Conservation (phyloP, 2,113 vertebrate species). For the Thunnus thynnus region DNA sequence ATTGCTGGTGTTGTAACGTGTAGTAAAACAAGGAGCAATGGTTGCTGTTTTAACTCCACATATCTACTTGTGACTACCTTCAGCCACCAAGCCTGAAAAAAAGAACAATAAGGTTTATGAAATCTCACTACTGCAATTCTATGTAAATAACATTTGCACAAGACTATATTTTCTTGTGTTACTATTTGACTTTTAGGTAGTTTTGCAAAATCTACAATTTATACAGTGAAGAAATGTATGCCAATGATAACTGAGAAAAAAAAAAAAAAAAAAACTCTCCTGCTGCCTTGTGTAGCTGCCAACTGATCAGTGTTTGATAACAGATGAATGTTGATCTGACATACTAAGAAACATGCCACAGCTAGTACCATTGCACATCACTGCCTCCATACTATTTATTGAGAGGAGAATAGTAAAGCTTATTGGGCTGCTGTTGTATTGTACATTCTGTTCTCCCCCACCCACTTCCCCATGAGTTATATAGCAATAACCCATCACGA, state of each 20-base stretch:
- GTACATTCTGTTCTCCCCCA: constrained; percentile 44
- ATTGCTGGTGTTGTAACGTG: neutral
- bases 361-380: neutral
- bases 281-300: neutral
- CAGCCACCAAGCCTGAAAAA: neutral
- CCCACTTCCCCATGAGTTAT: constrained; percentile 34
- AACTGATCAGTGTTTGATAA: neutral
- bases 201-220: constrained; percentile 13
- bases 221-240: neutral
- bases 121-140: neutral
- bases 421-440: neutral
- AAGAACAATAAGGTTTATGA: constrained; percentile 10
- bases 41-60: neutral
- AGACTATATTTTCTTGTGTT: constrained; percentile 2
- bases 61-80: neutral
- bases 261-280: neutral
- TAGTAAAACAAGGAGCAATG: neutral
- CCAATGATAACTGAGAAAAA: neutral
- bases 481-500: constrained; percentile 39
- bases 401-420: neutral
- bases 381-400: neutral
- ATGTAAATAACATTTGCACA: constrained; percentile 19
- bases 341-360: neutral
- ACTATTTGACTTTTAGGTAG: constrained; percentile 8
- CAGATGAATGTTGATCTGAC: neutral